Evolutionary conservation across 2,888 invertebrate genomes (phyloP).

Genomic region (Chrysopilus asiliformis): DNA sequence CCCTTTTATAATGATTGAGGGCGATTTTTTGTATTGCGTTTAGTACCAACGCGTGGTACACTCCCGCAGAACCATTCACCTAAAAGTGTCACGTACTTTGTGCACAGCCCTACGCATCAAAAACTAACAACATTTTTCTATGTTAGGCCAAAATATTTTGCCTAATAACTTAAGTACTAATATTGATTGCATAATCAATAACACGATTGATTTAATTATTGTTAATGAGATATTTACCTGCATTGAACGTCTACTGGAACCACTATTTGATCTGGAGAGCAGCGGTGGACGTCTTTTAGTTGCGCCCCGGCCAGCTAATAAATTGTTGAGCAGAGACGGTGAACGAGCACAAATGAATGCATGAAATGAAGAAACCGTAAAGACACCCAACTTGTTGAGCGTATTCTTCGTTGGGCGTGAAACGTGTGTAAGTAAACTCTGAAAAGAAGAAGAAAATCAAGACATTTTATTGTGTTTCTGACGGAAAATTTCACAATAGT

Average conservation of each 20-base stretch:
- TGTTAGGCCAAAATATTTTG: too few species aligned
- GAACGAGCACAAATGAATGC: conserved; percentile 95
- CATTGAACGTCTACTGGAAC: conserved; percentile 74
- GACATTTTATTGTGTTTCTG: background rate
- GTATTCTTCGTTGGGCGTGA: conserved; percentile 90
- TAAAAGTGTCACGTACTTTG: too few species aligned
- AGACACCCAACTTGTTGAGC: conserved; percentile 88
- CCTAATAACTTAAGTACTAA: too few species aligned
- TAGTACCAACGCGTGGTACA: too few species aligned
- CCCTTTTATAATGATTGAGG: too few species aligned
- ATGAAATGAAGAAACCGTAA: conserved; percentile 95
- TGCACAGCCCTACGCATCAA: too few species aligned
- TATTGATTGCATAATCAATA: too few species aligned
- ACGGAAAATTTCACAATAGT: background rate
- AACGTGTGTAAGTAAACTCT: conserved; percentile 91
- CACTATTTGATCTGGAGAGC: conserved; percentile 78
- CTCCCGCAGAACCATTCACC: too few species aligned
- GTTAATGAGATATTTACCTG: too few species aligned
- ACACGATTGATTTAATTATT: too few species aligned
- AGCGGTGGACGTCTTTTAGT: conserved; percentile 84
- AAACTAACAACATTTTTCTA: too few species aligned
- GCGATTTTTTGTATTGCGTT: too few species aligned
- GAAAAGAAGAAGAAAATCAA: conserved; percentile 34
- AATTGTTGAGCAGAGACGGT: conserved; percentile 81
- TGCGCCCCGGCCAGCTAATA: conserved; percentile 79